A percentile compares a stretch with the other conserved stretches of the same genome.
Conservation (phyloP, 1,140 invertebrate genomes). For the Nixonia krombeini region DNA sequence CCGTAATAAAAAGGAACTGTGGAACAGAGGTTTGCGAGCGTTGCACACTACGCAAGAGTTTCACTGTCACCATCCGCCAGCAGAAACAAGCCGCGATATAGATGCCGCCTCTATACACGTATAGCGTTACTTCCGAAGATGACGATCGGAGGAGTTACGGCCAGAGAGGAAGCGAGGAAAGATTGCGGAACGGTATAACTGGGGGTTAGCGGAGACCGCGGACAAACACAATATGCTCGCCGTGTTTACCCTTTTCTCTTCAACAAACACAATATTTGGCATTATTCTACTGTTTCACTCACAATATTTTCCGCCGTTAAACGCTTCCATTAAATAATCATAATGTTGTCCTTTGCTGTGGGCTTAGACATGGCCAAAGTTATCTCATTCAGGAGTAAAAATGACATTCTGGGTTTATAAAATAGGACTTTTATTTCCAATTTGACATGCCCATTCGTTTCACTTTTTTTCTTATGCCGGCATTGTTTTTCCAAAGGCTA, state of each 20-base stretch:
- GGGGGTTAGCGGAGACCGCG: constrained; percentile 14
- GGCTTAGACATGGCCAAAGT: too few species aligned
- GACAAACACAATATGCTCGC: constrained; percentile 54
- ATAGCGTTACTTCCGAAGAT: constrained; percentile 27
- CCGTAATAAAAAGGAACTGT: constrained; percentile 32
- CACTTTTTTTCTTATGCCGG: too few species aligned
- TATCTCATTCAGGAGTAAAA: too few species aligned
- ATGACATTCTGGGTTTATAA: too few species aligned
- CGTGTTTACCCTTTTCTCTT: constrained; percentile 30
- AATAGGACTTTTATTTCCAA: too few species aligned
- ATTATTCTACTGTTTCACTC: constrained; percentile 49
- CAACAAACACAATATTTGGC: constrained; percentile 44
- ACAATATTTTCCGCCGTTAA: constrained; percentile 50
- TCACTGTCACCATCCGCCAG: constrained; percentile 58
- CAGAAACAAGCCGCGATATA: constrained; percentile 32
- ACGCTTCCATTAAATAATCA: constrained; percentile 65
- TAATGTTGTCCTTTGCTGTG: too few species aligned
- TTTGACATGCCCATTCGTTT: too few species aligned
- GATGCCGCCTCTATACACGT: constrained; percentile 13
- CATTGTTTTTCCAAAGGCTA: background rate
- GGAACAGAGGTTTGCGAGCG: constrained; percentile 17
- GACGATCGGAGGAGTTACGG: background rate
- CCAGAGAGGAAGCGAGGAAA: constrained; percentile 1
- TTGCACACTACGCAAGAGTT: background rate
- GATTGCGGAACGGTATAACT: background rate